Percentiles rank a stretch among this genome's conserved stretches.
Conservation (phyloP, 2,888 invertebrate genomes). For the Diabrotica balteata region DNA sequence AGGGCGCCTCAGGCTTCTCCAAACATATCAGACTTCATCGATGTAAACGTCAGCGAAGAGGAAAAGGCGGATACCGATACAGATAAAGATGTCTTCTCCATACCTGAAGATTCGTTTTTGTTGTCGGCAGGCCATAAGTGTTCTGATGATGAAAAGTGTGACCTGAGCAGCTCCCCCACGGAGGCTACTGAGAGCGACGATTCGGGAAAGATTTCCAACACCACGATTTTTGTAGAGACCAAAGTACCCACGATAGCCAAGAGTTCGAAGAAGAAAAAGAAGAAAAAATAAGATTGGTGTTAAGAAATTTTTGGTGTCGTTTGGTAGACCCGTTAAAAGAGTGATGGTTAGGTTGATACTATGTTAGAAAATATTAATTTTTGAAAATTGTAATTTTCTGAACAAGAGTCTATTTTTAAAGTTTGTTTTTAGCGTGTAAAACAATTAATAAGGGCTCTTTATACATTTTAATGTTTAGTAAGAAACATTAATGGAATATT, state of each 20-base stretch:
- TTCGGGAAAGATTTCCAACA: conserved; percentile 57
- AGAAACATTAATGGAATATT: too few species aligned
- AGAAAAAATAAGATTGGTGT: conserved; percentile 64
- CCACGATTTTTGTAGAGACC: conserved; percentile 41
- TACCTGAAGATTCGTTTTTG: conserved; percentile 51
- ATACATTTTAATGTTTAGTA: too few species aligned
- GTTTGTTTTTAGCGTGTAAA: too few species aligned
- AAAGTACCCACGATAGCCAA: conserved; percentile 38
- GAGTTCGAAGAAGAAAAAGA: conserved; percentile 64
- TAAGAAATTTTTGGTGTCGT: conserved; percentile 1
- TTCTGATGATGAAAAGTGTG: conserved; percentile 66
- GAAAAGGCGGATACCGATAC: conserved; percentile 20
- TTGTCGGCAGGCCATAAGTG: conserved; percentile 61
- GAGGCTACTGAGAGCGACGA: conserved; percentile 69
- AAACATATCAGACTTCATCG: conserved; percentile 43
- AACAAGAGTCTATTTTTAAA: too few species aligned
- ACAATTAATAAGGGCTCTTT: too few species aligned
- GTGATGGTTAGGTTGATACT: not conserved
- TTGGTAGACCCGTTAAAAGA: not conserved
- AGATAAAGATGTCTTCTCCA: conserved; percentile 16
- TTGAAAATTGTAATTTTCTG: not conserved
- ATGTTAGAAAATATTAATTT: not conserved
- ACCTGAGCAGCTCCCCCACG: conserved; percentile 62
- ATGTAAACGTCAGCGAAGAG: conserved; percentile 44
- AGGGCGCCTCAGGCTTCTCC: conserved; percentile 30